Percentiles rank a stretch among this genome's conserved stretches.
Conservation (phyloP, 2,797 vertebrate genomes). For the Hipposideros larvatus region DNA sequence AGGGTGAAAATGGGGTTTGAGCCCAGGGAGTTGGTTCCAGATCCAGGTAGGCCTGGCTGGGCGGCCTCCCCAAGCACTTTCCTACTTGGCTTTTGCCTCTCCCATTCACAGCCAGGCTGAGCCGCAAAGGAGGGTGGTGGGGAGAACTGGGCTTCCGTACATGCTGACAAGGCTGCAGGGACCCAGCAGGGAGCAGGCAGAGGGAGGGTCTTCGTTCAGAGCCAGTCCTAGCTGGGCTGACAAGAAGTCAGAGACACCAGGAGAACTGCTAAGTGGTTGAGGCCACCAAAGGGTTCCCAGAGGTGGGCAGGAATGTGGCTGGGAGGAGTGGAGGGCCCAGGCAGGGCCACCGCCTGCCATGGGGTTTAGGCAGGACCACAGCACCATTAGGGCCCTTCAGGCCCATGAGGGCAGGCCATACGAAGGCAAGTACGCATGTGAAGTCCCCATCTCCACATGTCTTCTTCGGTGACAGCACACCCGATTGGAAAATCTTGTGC, state of each 20-base stretch:
- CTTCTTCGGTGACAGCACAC: background rate
- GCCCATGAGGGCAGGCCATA: background rate
- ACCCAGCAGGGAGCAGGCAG: background rate
- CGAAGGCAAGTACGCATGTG: background rate
- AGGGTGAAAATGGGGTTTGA: background rate
- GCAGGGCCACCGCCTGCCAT: background rate
- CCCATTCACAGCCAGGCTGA: background rate
- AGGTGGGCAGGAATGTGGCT: too few species aligned
- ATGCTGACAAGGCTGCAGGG: background rate
- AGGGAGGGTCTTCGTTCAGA: background rate
- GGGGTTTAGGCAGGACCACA: background rate
- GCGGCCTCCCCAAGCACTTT: background rate
- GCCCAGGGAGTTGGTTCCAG: background rate
- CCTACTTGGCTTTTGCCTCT: too few species aligned
- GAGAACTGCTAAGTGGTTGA: background rate
- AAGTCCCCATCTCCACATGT: background rate
- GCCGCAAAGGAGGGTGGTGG: background rate
- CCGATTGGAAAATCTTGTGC: background rate
- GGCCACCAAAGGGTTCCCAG: background rate
- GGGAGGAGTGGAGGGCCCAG: background rate
- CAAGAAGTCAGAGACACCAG: accelerated
- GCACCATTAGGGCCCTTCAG: background rate
- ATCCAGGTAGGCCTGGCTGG: background rate
- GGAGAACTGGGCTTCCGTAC: background rate
- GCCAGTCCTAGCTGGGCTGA: background rate